phyloP scores from a whole-genome alignment of 1,140 invertebrate genomes.

The Ectropis grisescens region DNA sequence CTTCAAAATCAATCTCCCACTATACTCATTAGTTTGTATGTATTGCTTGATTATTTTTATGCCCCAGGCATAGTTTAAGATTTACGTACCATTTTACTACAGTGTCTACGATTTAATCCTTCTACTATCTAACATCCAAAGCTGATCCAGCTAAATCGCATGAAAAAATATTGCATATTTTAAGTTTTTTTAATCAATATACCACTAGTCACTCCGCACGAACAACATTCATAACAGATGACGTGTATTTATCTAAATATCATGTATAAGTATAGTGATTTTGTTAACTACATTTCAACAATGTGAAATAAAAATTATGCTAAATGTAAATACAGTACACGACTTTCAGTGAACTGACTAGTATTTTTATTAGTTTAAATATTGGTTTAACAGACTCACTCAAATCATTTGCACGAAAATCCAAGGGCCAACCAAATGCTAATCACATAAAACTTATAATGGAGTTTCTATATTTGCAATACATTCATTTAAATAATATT shows the following conservation, averaged over 20 bases:
- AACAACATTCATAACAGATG: slow-evolving; percentile 15
- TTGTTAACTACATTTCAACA: slow-evolving; percentile 14
- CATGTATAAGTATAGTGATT: too few relatives aligned
- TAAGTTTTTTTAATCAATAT: slow-evolving; percentile 11
- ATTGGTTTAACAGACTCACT: too few relatives aligned
- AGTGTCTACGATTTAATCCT: slow-evolving; percentile 2
- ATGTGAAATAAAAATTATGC: slow-evolving; percentile 15
- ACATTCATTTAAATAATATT: too few relatives aligned
- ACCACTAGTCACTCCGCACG: slow-evolving; percentile 12
- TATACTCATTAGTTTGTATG: too few relatives aligned
- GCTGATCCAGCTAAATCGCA: slow-evolving; percentile 29
- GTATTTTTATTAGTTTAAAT: slow-evolving; percentile 10
- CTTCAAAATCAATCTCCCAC: too few relatives aligned
- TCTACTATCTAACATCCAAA: slow-evolving; percentile 46
- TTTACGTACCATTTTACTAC: slow-evolving; percentile 20
- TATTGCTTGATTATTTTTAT: slow-evolving; percentile 14
- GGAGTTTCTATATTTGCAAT: too few relatives aligned
- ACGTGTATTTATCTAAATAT: slow-evolving; percentile 9
- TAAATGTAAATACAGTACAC: slow-evolving; percentile 10
- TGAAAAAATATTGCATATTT: slow-evolving; percentile 52
- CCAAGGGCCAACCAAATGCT: too few relatives aligned
- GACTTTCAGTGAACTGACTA: slow-evolving; percentile 20
- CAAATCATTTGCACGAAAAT: too few relatives aligned
- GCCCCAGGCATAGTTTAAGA: slow-evolving; percentile 14
- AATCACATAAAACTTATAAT: too few relatives aligned